Conservation (phyloP, 2,888 invertebrate species). For the Lepidocyrtoides sp. region DNA sequence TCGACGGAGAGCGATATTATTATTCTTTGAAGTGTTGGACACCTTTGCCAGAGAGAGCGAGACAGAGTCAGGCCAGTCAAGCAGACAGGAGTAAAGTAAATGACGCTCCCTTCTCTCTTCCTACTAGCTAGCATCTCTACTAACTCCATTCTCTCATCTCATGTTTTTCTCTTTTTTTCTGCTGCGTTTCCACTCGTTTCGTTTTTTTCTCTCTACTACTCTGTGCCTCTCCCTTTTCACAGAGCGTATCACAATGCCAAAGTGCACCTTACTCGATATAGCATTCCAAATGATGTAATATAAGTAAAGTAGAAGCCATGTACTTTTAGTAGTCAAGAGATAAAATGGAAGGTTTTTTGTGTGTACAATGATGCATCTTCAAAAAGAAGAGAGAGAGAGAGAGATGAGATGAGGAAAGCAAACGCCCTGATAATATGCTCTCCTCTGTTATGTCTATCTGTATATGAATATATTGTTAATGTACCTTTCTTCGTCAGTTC, state of each 20-base stretch:
- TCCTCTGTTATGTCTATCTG: conserved; percentile 6
- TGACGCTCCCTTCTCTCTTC: conserved; percentile 63
- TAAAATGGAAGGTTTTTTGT: conserved; percentile 36
- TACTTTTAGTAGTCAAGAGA: background rate
- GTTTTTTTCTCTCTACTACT: conserved; percentile 21
- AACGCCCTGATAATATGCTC: conserved; percentile 68
- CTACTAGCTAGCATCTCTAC: background rate
- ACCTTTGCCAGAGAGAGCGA: conserved; percentile 69
- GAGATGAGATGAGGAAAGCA: conserved; percentile 67
- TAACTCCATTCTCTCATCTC: conserved; percentile 45
- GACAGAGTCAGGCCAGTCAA: conserved; percentile 66
- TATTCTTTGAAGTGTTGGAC: conserved; percentile 78
- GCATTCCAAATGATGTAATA: background rate
- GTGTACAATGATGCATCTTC: conserved; percentile 57
- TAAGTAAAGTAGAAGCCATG: background rate
- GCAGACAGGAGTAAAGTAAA: conserved; percentile 70
- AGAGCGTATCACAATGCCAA: background rate
- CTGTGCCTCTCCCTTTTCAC: conserved; percentile 23
- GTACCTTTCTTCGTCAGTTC: background rate
- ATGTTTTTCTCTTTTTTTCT: conserved; percentile 57
- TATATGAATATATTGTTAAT: background rate
- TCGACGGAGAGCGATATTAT: conserved; percentile 30
- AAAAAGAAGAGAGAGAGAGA: conserved; percentile 38
- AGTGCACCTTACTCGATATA: conserved; percentile 19
- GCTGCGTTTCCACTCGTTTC: conserved; percentile 17